phyloP scores from a whole-genome alignment of 2,113 vertebrate species.

The Odontophorus gujanensis region DNA sequence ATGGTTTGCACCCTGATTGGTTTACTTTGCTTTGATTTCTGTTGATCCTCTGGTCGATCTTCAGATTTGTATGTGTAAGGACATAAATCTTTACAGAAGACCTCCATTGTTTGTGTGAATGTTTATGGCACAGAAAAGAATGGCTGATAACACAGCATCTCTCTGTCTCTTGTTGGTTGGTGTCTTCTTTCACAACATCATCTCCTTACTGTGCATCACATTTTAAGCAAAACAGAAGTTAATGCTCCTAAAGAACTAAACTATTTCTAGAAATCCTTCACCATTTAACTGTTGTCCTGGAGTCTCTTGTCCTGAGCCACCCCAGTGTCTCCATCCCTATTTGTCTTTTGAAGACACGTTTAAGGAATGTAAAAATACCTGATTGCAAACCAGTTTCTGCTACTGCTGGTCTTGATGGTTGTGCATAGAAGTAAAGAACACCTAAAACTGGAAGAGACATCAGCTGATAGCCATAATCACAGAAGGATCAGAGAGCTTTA shows the following conservation, averaged over 20 bases:
- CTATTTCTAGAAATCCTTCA: neutral
- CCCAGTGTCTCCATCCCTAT: neutral
- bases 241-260: neutral
- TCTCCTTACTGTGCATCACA: neutral
- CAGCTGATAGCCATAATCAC: neutral
- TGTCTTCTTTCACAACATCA: neutral
- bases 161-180: neutral
- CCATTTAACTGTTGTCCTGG: fast-evolving
- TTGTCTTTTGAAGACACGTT: neutral
- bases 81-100: neutral
- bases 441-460: neutral
- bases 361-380: neutral
- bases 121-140: neutral
- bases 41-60: fast-evolving
- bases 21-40: neutral
- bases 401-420: neutral
- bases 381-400: neutral
- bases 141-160: too few relatives aligned
- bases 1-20: fast-evolving
- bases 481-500: neutral
- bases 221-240: neutral
- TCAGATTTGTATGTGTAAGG: neutral
- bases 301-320: neutral
- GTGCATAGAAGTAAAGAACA: neutral
- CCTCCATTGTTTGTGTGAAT: neutral